A percentile compares a stretch with the other conserved stretches of the same genome.
phyloP scores from a whole-genome alignment of 2,797 vertebrate genomes.

The Melanotaenia parkinsoni region DNA sequence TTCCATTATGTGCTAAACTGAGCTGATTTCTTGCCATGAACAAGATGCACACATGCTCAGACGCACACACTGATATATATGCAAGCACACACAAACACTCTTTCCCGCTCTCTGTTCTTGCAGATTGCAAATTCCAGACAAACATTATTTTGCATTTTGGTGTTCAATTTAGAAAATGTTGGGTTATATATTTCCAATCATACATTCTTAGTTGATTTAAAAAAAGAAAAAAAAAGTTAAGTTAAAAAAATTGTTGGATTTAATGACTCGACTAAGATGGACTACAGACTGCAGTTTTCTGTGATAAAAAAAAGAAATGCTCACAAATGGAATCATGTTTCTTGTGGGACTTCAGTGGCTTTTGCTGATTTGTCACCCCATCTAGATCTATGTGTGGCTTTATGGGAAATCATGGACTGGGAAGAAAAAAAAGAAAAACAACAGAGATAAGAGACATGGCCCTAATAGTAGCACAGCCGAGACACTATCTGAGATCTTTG shows the following conservation, averaged over 20 bases:
- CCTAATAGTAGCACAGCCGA: conserved; percentile 40
- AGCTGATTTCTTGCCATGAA: conserved; percentile 82
- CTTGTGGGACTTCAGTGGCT: conserved; percentile 34
- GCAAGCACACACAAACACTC: conserved; percentile 46
- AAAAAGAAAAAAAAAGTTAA: not conserved
- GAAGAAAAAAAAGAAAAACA: conserved; percentile 21
- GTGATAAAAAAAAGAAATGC: conserved; percentile 11
- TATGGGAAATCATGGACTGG: conserved; percentile 39
- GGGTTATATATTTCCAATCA: not conserved
- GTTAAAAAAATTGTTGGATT: not conserved
- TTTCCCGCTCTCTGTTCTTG: conserved; percentile 44
- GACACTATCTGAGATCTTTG: conserved; percentile 51
- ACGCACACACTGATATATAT: conserved; percentile 67
- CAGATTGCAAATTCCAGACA: conserved; percentile 42
- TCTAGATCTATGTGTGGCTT: conserved; percentile 29
- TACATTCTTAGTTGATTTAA: not conserved
- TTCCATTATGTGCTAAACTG: conserved; percentile 84
- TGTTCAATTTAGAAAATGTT: conserved; percentile 23
- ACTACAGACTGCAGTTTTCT: conserved; percentile 7
- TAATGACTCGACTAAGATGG: conserved; percentile 39
- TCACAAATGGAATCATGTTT: conserved; percentile 18
- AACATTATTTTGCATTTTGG: conserved; percentile 21
- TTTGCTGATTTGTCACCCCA: conserved; percentile 32
- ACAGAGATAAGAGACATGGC: conserved; percentile 40
- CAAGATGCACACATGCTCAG: conserved; percentile 71